A percentile compares a stretch with the other conserved stretches of the same genome.
These are phyloP conservation scores for Sisyra nigra DNA, from an alignment of 2,888 invertebrate species.

Conservation along the genomic window DNA sequence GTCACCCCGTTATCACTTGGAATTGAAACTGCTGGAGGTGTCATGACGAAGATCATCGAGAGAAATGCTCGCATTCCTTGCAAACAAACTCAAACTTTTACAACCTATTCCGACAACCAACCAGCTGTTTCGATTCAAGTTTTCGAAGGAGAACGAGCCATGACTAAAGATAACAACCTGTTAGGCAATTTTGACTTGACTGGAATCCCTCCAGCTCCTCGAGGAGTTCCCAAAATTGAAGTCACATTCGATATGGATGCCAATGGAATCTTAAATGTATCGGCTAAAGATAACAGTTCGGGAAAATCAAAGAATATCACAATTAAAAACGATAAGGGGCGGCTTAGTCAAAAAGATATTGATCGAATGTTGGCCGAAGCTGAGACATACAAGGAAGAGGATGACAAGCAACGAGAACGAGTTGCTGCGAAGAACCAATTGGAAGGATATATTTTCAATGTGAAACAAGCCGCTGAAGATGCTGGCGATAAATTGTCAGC, in stretches of 20 bases:
- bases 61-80: conserved; percentile 37
- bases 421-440: conserved; percentile 54
- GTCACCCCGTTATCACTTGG: conserved; percentile 53
- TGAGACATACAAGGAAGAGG: conserved; percentile 54
- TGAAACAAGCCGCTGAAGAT: conserved; percentile 48
- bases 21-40: conserved; percentile 68
- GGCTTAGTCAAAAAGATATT: conserved; percentile 66
- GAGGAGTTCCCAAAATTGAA: conserved; percentile 50
- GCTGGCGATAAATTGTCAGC: conserved; percentile 43
- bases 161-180: conserved; percentile 67
- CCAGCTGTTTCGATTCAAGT: conserved; percentile 41
- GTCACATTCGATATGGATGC: conserved; percentile 60
- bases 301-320: conserved; percentile 56
- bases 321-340: conserved; percentile 69
- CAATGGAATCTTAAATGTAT: conserved; percentile 45
- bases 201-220: conserved; percentile 52
- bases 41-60: conserved; percentile 49
- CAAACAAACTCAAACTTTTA: conserved; percentile 40
- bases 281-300: conserved; percentile 40
- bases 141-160: conserved; percentile 55
- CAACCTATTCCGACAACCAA: conserved; percentile 52
- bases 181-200: conserved; percentile 47
- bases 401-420: conserved; percentile 48
- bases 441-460: conserved; percentile 49
- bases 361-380: conserved; percentile 64